Evolutionary conservation across 1,140 invertebrate species (phyloP).

Genomic region (Drosophila takahashii): DNA sequence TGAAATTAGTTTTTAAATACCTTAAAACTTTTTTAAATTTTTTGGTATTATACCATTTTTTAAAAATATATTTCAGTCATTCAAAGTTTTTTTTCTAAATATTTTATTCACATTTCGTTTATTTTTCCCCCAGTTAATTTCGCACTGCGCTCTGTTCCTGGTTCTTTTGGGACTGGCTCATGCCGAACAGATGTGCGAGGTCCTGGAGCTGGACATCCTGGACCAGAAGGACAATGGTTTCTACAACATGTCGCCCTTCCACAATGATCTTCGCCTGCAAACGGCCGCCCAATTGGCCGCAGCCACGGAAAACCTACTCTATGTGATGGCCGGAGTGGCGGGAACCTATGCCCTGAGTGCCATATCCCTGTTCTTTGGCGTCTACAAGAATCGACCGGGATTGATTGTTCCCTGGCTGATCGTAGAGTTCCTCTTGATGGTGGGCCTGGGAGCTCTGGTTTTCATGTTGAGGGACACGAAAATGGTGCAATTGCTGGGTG

Average conservation of each 20-base stretch:
- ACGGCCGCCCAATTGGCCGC: slow-evolving; percentile 74
- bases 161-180: slow-evolving; percentile 75
- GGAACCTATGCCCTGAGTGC: slow-evolving; percentile 68
- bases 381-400: slow-evolving; percentile 74
- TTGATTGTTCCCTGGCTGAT: slow-evolving; percentile 78
- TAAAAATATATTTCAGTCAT: not conserved
- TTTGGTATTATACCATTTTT: too few species aligned
- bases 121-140: slow-evolving; percentile 60
- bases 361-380: slow-evolving; percentile 71
- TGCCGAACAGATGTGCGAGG: slow-evolving; percentile 79
- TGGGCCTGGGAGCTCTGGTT: slow-evolving; percentile 56
- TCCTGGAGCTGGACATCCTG: slow-evolving; percentile 75
- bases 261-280: slow-evolving; percentile 72
- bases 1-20: too few species aligned
- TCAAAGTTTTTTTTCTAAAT: too few species aligned
- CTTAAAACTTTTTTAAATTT: not conserved
- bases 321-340: slow-evolving; percentile 57
- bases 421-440: slow-evolving; percentile 68
- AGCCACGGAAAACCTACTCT: slow-evolving; percentile 73
- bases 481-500: slow-evolving; percentile 66
- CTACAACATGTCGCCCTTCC: slow-evolving; percentile 74
- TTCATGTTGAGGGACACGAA: slow-evolving; percentile 69
- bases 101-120: not conserved
- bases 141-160: slow-evolving; percentile 75
- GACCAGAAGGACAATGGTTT: slow-evolving; percentile 82